Percentiles rank a stretch among this genome's conserved stretches.
These are phyloP conservation scores for Heterotis niloticus DNA, from an alignment of 2,113 vertebrate species.

Conservation along the genomic window DNA sequence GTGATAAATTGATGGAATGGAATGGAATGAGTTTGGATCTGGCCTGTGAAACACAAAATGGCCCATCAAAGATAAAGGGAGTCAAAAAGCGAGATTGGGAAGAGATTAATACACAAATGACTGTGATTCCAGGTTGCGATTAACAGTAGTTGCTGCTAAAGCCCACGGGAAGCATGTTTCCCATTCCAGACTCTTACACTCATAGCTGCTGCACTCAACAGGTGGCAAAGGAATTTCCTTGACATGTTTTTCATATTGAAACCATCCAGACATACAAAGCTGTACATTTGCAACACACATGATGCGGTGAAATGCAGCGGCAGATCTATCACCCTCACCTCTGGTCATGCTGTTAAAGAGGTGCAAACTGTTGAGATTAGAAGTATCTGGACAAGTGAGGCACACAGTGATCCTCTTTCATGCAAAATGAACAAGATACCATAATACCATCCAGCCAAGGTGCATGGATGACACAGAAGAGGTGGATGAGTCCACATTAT, in stretches of 20 bases:
- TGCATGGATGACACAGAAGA: too few relatives aligned
- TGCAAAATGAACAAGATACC: too few relatives aligned
- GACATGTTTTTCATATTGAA: conserved; percentile 22
- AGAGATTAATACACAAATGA: not conserved
- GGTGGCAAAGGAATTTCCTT: conserved; percentile 26
- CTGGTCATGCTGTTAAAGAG: not conserved
- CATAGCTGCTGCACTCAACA: conserved; percentile 10
- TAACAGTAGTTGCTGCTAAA: not conserved
- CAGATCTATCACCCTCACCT: not conserved
- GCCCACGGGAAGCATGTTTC: not conserved
- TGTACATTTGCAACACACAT: not conserved
- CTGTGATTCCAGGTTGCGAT: not conserved
- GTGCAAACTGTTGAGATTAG: too few relatives aligned
- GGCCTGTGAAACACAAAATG: not conserved
- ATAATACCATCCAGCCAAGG: too few relatives aligned
- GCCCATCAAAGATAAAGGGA: not conserved
- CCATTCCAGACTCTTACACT: conserved; percentile 2
- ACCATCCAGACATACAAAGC: conserved; percentile 1
- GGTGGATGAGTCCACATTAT: too few relatives aligned
- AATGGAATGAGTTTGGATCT: not conserved
- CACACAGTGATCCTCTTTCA: too few relatives aligned
- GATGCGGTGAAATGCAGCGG: not conserved
- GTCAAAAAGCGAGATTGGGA: not conserved
- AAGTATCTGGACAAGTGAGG: too few relatives aligned
- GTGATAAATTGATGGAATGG: conserved; percentile 3